Base-by-base conservation (phyloP, 1,140 invertebrate species). In the Bicyclus anynana region DNA sequence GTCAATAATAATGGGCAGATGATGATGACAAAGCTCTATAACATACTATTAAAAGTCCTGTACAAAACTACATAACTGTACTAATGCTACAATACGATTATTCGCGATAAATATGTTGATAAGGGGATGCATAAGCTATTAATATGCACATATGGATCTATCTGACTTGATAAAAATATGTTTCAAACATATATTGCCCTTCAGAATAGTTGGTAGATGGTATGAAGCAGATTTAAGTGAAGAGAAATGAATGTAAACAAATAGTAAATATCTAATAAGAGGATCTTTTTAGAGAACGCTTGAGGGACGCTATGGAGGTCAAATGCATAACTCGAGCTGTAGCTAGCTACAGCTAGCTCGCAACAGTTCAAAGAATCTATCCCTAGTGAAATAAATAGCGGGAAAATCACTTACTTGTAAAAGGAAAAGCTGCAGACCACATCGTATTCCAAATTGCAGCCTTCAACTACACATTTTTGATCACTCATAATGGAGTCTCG, bases 391-490 rank as follows among this genome's bases (percentile, higher is more conserved):
- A 63, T 50, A 59, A 62, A 64, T 53, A 64, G 64, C 64, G 64
- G 64, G 56, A 57, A 76, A 74, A 78, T 59, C 62, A 78, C 84
- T 85, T 69, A 87, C 84, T 87, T 87, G 72, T 87, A 87, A 66
- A 87, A 87, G 54, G 84, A 87, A 68, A 87, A 87, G 78, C 84
- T 87, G 84, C 84, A 87, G 61, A 85, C 69, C 48, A 87, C 84
- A 84, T 87, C 84, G 59, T 87, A 87, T 67, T 87, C 82, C 67
- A 87, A 74, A 72, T 83, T 76, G 69, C 84, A 87, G 64, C 84
- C 84, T 67, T 87, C 84, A 5, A 87, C 84, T 48, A 87, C 84
- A 71, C 84, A 87, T 72, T 85, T 85, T 65, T 74, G 74, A 26
- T 75, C 73, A 55, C 67, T 82, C 84, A 87, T 87, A 47, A 51